phyloP scores from a whole-genome alignment of 2,113 vertebrate species.

The Corynorhinus townsendii region DNA sequence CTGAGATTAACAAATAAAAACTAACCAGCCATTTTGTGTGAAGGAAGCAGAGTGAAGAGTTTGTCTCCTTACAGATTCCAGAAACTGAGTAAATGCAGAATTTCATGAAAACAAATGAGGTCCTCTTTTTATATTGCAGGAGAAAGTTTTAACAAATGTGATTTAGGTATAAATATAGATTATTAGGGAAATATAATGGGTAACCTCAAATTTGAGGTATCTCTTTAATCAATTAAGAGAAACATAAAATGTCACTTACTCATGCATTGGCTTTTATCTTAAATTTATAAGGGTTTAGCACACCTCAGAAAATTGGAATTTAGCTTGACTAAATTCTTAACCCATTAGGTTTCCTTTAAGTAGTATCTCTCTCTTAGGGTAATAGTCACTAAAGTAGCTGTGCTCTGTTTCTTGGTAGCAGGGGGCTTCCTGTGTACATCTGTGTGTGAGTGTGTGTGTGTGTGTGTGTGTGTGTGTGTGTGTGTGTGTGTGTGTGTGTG shows the following conservation, averaged over 20 bases:
- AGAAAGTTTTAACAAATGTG: background rate
- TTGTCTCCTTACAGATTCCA: background rate
- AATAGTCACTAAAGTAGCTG: background rate
- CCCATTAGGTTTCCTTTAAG: background rate
- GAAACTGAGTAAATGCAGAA: slow-evolving; percentile 12
- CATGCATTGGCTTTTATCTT: background rate
- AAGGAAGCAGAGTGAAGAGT: background rate
- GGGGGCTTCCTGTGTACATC: accelerated
- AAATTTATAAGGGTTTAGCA: background rate
- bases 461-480: background rate
- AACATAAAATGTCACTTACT: background rate
- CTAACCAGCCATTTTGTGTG: background rate
- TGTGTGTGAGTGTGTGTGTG: background rate
- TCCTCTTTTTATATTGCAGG: background rate
- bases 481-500: background rate
- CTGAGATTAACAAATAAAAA: slow-evolving; percentile 31
- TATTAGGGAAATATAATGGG: background rate
- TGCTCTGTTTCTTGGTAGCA: background rate
- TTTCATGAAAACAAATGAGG: background rate
- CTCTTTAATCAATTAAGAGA: background rate
- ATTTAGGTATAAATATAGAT: background rate
- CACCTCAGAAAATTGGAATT: background rate
- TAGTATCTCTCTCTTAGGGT: background rate
- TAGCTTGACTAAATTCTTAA: background rate
- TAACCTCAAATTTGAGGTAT: background rate